Percentiles rank a stretch among this genome's conserved stretches.
These are phyloP conservation scores for Tetraneura akinire DNA, from an alignment of 1,140 invertebrate species.

Conservation along the genomic window DNA sequence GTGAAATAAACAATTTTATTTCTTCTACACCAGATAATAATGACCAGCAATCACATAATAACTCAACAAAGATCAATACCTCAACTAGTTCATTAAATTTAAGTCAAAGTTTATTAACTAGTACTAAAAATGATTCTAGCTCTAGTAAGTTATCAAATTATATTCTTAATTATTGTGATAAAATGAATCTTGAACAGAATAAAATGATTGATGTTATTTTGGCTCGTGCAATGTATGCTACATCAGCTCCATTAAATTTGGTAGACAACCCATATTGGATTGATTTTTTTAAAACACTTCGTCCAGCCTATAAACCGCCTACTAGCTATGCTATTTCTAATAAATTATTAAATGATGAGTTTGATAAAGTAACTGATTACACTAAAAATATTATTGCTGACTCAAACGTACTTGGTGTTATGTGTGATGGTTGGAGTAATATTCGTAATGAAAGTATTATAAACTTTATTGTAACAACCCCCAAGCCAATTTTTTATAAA, in stretches of 20 bases:
- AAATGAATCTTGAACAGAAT: neutral
- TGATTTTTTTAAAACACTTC: neutral
- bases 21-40: no score
- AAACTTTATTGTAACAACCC: neutral
- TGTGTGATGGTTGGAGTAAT: constrained; percentile 20
- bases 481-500: neutral
- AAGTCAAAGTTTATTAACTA: no score
- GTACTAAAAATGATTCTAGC: no score
- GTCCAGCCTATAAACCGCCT: neutral
- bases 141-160: no score
- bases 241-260: neutral
- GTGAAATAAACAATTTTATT: no score
- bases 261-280: neutral
- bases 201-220: constrained; percentile 15
- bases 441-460: constrained; percentile 10
- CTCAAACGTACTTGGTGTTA: neutral
- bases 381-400: neutral
- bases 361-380: neutral
- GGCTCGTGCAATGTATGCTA: neutral
- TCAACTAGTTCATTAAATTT: no score
- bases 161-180: no score
- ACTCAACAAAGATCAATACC: no score
- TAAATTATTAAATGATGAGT: neutral
- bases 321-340: neutral
- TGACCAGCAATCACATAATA: no score